These are phyloP conservation scores for Drosophila kepulauana DNA, from an alignment of 1,140 invertebrate genomes.

Conservation along the genomic window DNA sequence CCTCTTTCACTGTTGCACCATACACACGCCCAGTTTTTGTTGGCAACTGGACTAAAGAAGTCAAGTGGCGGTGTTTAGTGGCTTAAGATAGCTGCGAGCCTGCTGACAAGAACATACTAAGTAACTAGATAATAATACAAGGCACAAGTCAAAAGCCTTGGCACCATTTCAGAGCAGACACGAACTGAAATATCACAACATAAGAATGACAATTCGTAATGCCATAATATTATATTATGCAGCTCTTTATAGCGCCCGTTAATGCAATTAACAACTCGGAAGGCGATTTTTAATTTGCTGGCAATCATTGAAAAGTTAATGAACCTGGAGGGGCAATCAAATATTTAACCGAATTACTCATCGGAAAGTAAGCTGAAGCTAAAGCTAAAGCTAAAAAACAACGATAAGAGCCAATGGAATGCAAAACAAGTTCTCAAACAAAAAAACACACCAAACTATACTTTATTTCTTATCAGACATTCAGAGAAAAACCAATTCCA, in stretches of 20 bases:
- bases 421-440: constrained; percentile 3
- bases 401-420: too few relatives aligned
- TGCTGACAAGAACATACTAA: constrained; percentile 33
- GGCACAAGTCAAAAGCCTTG: constrained; percentile 32
- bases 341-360: constrained; percentile 9
- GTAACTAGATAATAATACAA: constrained; percentile 38
- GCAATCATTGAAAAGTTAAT: constrained; percentile 21
- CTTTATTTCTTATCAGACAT: constrained; percentile 34
- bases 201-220: constrained; percentile 12
- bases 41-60: constrained; percentile 15
- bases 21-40: background rate
- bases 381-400: too few relatives aligned
- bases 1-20: constrained; percentile 30
- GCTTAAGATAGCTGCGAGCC: constrained; percentile 46
- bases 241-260: constrained; percentile 2
- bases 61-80: constrained; percentile 32
- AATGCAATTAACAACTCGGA: constrained; percentile 18
- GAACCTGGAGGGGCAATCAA: constrained; percentile 7
- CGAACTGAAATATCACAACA: background rate
- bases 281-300: background rate
- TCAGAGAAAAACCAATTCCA: constrained; percentile 6
- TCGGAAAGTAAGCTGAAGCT: background rate
- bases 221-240: constrained; percentile 8
- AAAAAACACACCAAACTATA: constrained; percentile 8
- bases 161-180: constrained; percentile 17